Percentiles rank a stretch among this genome's conserved stretches.
Conservation (phyloP, 2,113 vertebrate genomes). For the Menura novaehollandiae region DNA sequence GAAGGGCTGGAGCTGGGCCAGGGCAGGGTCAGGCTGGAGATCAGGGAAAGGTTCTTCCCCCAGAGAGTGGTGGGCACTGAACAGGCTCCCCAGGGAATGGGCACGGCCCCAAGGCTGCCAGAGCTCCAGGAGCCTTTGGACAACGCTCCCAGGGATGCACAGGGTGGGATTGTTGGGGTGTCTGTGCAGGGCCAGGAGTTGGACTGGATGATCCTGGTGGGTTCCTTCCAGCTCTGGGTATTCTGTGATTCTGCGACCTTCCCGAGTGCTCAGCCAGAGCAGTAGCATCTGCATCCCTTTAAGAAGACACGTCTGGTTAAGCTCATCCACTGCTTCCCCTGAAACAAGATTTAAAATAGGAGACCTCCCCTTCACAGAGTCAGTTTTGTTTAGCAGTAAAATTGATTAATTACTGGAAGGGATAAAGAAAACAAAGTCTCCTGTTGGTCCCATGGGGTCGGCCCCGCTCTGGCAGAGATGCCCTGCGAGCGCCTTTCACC, state of each 20-base stretch:
- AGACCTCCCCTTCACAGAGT: background rate
- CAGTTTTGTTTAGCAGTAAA: slow-evolving; percentile 28
- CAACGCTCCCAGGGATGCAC: background rate
- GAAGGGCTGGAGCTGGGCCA: background rate
- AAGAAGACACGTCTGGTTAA: background rate
- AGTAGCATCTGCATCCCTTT: slow-evolving; percentile 21
- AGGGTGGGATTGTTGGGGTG: accelerated
- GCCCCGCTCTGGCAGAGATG: background rate
- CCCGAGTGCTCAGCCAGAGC: background rate
- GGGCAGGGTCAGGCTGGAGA: background rate
- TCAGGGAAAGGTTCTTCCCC: background rate
- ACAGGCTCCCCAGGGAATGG: background rate
- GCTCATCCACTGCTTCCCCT: background rate
- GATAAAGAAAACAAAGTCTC: slow-evolving; percentile 6
- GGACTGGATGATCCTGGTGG: accelerated
- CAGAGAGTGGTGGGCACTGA: background rate
- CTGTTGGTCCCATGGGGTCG: background rate
- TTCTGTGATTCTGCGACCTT: background rate
- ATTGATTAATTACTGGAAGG: slow-evolving; percentile 24
- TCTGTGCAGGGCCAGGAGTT: accelerated
- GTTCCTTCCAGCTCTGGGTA: background rate
- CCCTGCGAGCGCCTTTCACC: background rate
- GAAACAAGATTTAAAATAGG: background rate
- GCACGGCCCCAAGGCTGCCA: background rate
- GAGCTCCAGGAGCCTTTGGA: background rate